These are phyloP conservation scores for Nebria ingens DNA, from an alignment of 1,140 invertebrate species.

Conservation along the genomic window DNA sequence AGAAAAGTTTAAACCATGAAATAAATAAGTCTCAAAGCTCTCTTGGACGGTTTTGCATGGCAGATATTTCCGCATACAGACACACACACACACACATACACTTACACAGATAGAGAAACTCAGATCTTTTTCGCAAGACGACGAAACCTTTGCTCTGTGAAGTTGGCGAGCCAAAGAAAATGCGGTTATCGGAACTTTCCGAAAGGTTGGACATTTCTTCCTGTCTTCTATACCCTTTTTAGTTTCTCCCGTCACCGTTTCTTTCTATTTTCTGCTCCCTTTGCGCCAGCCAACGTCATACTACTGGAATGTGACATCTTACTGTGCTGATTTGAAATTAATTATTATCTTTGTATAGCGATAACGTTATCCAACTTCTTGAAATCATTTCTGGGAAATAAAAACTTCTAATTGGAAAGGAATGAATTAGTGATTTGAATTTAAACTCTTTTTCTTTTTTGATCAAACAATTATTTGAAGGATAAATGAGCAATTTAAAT, in stretches of 20 bases:
- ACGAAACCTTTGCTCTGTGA: not conserved
- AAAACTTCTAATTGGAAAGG: too few species aligned
- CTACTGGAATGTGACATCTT: not conserved
- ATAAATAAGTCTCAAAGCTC: constrained; percentile 8
- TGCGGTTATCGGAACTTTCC: constrained; percentile 6
- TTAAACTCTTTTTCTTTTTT: too few species aligned
- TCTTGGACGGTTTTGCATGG: constrained; percentile 8
- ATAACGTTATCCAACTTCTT: too few species aligned
- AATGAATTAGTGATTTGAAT: too few species aligned
- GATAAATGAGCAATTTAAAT: too few species aligned
- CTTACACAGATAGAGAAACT: too few species aligned
- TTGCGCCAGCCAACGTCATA: too few species aligned
- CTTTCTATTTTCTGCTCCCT: too few species aligned
- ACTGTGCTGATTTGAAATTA: not conserved
- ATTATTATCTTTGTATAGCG: too few species aligned
- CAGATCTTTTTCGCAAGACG: not conserved
- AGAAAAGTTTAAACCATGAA: constrained; percentile 2
- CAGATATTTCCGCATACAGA: not conserved
- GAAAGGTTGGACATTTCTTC: not conserved
- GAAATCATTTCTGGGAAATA: too few species aligned
- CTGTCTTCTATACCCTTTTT: not conserved
- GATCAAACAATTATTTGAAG: too few species aligned
- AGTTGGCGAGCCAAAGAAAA: constrained; percentile 6
- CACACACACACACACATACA: too few species aligned
- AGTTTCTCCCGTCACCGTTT: not conserved